Evolutionary conservation across 2,888 invertebrate species (phyloP).

Genomic region (Eupithecia tripunctaria): DNA sequence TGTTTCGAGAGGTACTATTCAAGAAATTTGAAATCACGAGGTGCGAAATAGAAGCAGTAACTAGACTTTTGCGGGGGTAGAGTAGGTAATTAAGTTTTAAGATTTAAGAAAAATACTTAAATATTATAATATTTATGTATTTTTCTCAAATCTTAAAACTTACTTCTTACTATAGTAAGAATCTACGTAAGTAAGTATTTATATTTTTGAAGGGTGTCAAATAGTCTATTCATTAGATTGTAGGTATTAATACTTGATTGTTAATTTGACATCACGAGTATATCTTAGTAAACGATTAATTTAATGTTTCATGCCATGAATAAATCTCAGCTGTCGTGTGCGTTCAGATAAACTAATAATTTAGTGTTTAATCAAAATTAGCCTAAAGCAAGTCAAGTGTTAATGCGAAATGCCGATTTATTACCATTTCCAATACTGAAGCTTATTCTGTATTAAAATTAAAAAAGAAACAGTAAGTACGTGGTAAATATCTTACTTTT

Average conservation of each 20-base stretch:
- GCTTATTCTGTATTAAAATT: neutral
- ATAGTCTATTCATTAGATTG: neutral
- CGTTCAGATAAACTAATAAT: slow-evolving; percentile 17
- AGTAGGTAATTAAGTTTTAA: neutral
- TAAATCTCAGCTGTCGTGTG: slow-evolving; percentile 13
- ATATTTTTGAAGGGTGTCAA: neutral
- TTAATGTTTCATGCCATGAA: slow-evolving; percentile 13
- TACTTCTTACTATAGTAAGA: too few relatives aligned
- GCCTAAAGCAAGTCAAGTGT: neutral
- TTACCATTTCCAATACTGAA: neutral
- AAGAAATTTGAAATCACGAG: neutral
- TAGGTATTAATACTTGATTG: neutral
- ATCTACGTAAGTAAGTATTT: neutral
- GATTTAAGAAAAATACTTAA: neutral
- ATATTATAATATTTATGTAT: too few relatives aligned
- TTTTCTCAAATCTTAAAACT: neutral
- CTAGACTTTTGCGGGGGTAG: neutral
- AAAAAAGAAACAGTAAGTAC: too few relatives aligned
- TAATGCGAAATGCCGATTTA: neutral
- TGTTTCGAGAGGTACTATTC: neutral
- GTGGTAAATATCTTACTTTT: neutral
- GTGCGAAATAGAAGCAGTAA: neutral
- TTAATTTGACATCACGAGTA: neutral
- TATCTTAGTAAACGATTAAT: slow-evolving; percentile 16
- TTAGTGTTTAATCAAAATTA: slow-evolving; percentile 13